phyloP scores from a whole-genome alignment of 2,113 vertebrate genomes.

The Tetrao urogallus region DNA sequence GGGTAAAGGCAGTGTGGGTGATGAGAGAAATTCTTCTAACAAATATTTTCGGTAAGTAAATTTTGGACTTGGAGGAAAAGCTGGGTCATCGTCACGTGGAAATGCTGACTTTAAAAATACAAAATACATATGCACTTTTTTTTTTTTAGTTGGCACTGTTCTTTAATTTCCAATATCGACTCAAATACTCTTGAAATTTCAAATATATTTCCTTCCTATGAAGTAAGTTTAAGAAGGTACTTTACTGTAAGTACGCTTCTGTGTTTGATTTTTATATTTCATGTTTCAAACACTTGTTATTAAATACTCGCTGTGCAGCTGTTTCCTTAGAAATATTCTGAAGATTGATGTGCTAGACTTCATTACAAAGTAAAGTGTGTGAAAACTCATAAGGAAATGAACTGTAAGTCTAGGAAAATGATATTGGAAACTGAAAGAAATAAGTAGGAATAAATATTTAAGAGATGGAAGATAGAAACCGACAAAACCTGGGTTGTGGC shows the following conservation, averaged over 20 bases:
- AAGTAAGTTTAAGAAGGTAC: neutral
- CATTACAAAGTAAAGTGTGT: neutral
- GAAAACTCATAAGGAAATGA: neutral
- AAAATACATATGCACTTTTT: no score
- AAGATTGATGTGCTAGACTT: neutral
- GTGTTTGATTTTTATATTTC: neutral
- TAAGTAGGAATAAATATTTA: neutral
- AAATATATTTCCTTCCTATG: neutral
- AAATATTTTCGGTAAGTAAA: conserved; percentile 83
- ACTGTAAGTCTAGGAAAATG: neutral
- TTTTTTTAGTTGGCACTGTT: neutral
- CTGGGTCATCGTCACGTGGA: neutral
- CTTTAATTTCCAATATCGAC: neutral
- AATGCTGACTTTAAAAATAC: neutral
- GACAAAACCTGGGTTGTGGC: neutral
- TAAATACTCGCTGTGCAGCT: neutral
- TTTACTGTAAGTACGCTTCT: neutral
- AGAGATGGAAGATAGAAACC: neutral
- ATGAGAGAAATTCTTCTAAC: conserved; percentile 84
- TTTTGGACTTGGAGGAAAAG: conserved; percentile 10
- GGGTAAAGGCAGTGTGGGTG: conserved; percentile 83
- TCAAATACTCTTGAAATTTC: neutral
- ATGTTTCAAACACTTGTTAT: neutral
- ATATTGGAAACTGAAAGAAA: neutral
- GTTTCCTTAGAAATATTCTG: neutral